Evolutionary conservation across 2,113 vertebrate genomes (phyloP).

Genomic region (Lontra canadensis): DNA sequence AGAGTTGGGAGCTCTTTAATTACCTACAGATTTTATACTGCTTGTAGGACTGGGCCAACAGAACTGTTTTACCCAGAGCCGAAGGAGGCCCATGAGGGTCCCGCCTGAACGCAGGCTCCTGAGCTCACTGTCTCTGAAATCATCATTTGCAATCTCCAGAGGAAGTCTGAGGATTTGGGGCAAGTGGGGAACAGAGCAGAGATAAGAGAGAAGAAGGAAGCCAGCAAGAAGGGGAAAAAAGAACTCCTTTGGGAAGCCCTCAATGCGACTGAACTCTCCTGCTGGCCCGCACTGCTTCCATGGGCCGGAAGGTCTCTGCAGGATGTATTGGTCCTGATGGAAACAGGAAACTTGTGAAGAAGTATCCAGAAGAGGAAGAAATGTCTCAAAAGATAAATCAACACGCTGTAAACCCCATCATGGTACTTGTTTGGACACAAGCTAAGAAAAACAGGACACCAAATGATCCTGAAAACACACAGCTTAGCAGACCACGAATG

Average conservation of each 20-base stretch:
- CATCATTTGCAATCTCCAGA: neutral
- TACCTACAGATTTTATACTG: neutral
- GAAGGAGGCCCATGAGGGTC: neutral
- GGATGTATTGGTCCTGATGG: neutral
- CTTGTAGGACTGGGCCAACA: neutral
- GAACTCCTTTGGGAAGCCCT: neutral
- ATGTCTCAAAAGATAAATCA: constrained; percentile 62
- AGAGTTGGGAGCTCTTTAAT: neutral
- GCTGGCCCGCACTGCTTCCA: fast-evolving
- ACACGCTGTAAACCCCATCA: neutral
- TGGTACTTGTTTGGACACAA: neutral
- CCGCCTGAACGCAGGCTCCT: neutral
- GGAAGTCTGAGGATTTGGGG: constrained; percentile 13
- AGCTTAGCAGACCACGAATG: fast-evolving
- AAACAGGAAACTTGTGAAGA: constrained; percentile 47
- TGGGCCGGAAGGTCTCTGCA: neutral
- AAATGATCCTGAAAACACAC: neutral
- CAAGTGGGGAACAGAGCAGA: neutral
- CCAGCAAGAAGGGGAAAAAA: neutral
- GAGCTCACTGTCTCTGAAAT: neutral
- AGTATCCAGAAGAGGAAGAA: constrained; percentile 38
- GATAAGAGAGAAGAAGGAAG: constrained; percentile 49
- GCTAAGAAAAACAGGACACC: constrained; percentile 23
- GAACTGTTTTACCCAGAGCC: neutral
- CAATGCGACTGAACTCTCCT: neutral